Evolutionary conservation across 2,888 invertebrate species (phyloP), one percentile per base, ranked within the genome.

Genomic region (Drosophila cognata): DNA sequence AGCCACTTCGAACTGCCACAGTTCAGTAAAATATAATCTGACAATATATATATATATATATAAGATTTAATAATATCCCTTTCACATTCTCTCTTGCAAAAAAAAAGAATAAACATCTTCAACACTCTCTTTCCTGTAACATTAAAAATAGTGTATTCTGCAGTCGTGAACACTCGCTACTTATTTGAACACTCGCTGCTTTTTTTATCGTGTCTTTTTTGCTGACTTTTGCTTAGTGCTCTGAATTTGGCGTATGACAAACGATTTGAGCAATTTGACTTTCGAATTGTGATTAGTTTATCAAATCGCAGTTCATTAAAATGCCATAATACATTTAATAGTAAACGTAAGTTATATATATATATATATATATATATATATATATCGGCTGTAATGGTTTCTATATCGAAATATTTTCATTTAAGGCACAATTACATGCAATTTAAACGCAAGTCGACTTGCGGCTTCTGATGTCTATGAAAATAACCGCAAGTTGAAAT

Each of bases 241-340:
- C 71, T 46, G 51, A 72, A 74, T 73, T 79, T 79, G 80, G 77
- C 66, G 72, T 71, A 71, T 86, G 81, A 79, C 89, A 85, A 87
- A 72, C 87, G 72, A 88, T 89, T 80, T 56, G 57, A 74, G 74
- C 84, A 89, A 89, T 85, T 85, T 87, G 84, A 84, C 84, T 85
- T 87, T 89, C 84, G 74, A 67, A 67, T 74, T 77, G 61, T 81
- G 84, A 85, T 89, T 89, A 87, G 84, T 84, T 87, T 87, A 85
- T 87, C 82, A 74, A 79, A 87, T 68, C 48, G 63, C 58, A 75
- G 84, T 77, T 86, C 84, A 85, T 88, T 88, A 85, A 88, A 79
- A 68, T 71, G 69, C 84, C 67, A 74, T 68, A 72, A 67, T 73
- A 75, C 46, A 65, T 58, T 71, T 81, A 88, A 84, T 79, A 74